Conservation (phyloP, 2,888 invertebrate genomes). For the Mythimna lalbum region DNA sequence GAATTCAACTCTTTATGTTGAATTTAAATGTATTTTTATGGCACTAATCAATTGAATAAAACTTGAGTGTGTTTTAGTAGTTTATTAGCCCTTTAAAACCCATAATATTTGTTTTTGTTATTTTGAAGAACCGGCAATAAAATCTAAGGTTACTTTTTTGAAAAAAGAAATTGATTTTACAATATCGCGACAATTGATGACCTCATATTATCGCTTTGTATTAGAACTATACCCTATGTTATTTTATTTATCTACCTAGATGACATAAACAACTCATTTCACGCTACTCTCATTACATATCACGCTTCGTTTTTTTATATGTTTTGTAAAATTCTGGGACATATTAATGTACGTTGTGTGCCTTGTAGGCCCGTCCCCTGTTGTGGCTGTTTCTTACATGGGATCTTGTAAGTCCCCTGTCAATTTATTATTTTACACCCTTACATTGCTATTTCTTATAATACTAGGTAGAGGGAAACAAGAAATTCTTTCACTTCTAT, state of each 20-base stretch:
- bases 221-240: not conserved
- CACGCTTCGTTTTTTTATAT: slow-evolving; percentile 60
- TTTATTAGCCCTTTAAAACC: too few species aligned
- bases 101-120: too few species aligned
- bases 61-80: too few species aligned
- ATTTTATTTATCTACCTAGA: slow-evolving; percentile 1
- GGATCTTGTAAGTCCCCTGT: slow-evolving; percentile 89
- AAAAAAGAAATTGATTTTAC: too few species aligned
- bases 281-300: slow-evolving; percentile 39
- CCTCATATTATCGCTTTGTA: not conserved
- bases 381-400: slow-evolving; percentile 90
- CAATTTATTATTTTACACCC: slow-evolving; percentile 72
- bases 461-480: slow-evolving; percentile 49
- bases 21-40: too few species aligned
- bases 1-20: too few species aligned
- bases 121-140: too few species aligned
- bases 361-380: slow-evolving; percentile 88
- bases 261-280: slow-evolving; percentile 12
- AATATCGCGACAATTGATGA: not conserved
- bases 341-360: slow-evolving; percentile 84
- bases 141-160: too few species aligned
- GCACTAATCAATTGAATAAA: too few species aligned
- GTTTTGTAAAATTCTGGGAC: slow-evolving; percentile 69
- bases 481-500: slow-evolving; percentile 8
- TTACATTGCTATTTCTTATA: slow-evolving; percentile 53